Percentiles rank a stretch among this genome's conserved stretches.
Conservation (phyloP, 2,888 invertebrate genomes). For the Drosophila quinaria region DNA sequence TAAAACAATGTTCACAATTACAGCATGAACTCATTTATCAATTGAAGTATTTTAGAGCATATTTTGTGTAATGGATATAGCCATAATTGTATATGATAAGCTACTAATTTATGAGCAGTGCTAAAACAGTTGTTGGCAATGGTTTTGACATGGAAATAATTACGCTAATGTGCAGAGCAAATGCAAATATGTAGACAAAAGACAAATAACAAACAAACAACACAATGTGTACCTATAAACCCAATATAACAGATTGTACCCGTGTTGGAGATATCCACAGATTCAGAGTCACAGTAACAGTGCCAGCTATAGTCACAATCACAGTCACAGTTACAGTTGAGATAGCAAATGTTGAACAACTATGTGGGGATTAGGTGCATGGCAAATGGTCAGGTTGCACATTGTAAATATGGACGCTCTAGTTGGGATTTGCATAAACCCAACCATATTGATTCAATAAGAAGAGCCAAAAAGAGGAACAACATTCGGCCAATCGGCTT, state of each 20-base stretch:
- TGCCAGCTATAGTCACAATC: conserved; percentile 34
- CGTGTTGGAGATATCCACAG: conserved; percentile 31
- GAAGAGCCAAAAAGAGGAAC: conserved; percentile 32
- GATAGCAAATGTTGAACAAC: conserved; percentile 74
- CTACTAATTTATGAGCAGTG: conserved; percentile 59
- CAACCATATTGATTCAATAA: conserved; percentile 73
- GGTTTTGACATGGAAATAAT: conserved; percentile 68
- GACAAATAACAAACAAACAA: conserved; percentile 57
- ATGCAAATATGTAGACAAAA: conserved; percentile 37
- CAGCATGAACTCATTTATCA: not conserved
- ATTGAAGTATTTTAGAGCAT: not conserved
- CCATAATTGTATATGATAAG: conserved; percentile 56
- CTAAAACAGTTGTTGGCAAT: conserved; percentile 44
- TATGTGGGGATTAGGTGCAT: conserved; percentile 67
- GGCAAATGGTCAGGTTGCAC: conserved; percentile 44
- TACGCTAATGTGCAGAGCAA: conserved; percentile 65
- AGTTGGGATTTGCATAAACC: conserved; percentile 73
- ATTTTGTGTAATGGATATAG: conserved; percentile 9
- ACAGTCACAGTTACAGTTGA: conserved; percentile 41
- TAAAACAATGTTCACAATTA: not conserved
- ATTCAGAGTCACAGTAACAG: conserved; percentile 45
- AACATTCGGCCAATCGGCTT: conserved; percentile 63
- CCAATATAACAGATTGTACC: conserved; percentile 28
- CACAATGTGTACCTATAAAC: conserved; percentile 25
- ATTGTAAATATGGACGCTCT: conserved; percentile 35